Evolutionary conservation across 2,113 vertebrate genomes (phyloP), one percentile per base, ranked within the genome.

Genomic region (Rhinichthys klamathensis): DNA sequence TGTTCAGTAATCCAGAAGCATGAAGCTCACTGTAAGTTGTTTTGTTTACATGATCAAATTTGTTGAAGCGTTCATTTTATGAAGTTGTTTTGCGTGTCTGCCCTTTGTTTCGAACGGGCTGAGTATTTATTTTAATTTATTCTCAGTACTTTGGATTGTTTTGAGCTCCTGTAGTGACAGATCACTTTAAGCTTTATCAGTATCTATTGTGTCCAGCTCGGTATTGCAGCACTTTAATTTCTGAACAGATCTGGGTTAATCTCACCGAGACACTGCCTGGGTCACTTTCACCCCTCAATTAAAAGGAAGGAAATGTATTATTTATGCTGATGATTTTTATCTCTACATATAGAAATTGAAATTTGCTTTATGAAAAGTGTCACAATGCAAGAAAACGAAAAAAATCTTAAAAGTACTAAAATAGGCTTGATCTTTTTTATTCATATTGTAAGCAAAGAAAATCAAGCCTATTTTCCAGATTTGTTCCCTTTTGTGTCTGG

Each of bases 191-290:
- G 63, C 54, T 67, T 60, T 6, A 5, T 61, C 25, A 9, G 21
- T 67, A 25, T 35, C 32, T 69, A 16, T 44, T 44, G 1, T 46
- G 77, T 80, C 38, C 77, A 69, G 35, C 18, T 79, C 41, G 79
- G 63, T 87, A 61, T 83, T 86, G 46, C 18, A 83, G 65, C 63
- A 81, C 74, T 82, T 67, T 82, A 70, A 56, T 44, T 23, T 51
- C 23, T n/a, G 6, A 25, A 30, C 25, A 6, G 23, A 35, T 4
- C 35, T 61, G 51, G n/a, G 11, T 25, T 15, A 15, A 13, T 23
- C 32, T 38, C 32, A 35, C 32, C 3, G 11, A 65, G 12, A 65
- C 27, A 3, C 8, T 3, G 63, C 7, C 63, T 32, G 63, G 30
- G 63, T 67, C 63, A 32, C 3, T 10, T 70, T 11, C 21, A 11